These are phyloP conservation scores for Acyrthosiphon pisum DNA, from an alignment of 1,140 invertebrate species.

Conservation along the genomic window DNA sequence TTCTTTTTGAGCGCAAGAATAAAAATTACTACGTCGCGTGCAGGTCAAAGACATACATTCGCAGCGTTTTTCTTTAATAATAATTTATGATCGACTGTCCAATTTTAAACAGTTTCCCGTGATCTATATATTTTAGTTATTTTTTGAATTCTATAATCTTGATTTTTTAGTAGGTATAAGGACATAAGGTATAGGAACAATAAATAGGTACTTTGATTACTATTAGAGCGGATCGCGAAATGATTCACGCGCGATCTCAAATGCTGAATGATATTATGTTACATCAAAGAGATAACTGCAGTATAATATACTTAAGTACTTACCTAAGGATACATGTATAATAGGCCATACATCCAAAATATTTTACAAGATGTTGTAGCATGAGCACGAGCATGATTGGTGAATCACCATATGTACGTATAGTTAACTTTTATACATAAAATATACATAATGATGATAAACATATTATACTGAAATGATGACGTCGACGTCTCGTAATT, in stretches of 20 bases:
- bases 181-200: no score
- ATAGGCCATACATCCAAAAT: background rate
- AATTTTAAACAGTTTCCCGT: background rate
- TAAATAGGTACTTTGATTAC: background rate
- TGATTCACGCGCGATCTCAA: background rate
- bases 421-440: background rate
- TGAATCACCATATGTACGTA: background rate
- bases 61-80: no score
- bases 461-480: background rate
- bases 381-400: background rate
- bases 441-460: background rate
- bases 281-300: background rate
- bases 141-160: background rate
- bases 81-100: no score
- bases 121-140: background rate
- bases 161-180: background rate
- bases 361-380: background rate
- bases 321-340: background rate
- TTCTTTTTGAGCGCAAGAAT: background rate
- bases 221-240: background rate
- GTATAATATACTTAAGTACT: background rate
- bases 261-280: background rate
- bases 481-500: background rate
- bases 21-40: background rate
- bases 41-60: background rate